A percentile compares a stretch with the other conserved stretches of the same genome.
Conservation (phyloP, 2,888 invertebrate genomes). For the Eristalis intricaria region DNA sequence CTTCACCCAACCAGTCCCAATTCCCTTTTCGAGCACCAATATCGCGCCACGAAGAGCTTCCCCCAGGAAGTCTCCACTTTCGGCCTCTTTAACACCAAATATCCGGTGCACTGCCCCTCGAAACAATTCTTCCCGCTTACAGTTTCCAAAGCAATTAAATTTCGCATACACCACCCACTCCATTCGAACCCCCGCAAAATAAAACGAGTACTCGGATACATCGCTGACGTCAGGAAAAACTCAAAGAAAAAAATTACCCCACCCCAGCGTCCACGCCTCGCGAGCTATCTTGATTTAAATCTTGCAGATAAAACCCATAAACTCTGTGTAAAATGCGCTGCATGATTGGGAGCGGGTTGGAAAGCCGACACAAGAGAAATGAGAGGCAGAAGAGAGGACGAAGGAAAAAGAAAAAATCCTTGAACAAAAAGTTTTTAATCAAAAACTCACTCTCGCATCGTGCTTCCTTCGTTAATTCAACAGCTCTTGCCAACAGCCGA, state of each 20-base stretch:
- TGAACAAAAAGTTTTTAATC: constrained; percentile 4
- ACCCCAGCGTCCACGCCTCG: not conserved
- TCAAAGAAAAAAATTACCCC: no score
- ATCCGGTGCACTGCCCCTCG: not conserved
- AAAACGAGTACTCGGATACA: not conserved
- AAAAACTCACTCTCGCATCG: constrained; percentile 24
- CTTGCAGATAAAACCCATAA: not conserved
- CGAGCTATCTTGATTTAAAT: not conserved
- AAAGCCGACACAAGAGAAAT: not conserved
- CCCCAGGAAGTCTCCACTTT: no score
- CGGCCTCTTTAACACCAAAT: not conserved
- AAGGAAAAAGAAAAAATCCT: not conserved
- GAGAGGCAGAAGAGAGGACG: not conserved
- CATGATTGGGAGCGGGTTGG: not conserved
- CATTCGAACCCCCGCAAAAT: not conserved
- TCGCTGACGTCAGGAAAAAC: not conserved
- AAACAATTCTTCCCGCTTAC: not conserved
- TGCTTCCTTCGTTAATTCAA: constrained; percentile 48
- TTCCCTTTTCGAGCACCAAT: no score
- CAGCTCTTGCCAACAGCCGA: constrained; percentile 9
- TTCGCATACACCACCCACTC: not conserved
- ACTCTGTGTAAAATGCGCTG: not conserved
- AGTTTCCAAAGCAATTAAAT: not conserved
- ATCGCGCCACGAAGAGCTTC: no score
- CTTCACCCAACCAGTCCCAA: no score